Conservation (phyloP, 1,140 invertebrate species). For the Drosophila nikananu region DNA sequence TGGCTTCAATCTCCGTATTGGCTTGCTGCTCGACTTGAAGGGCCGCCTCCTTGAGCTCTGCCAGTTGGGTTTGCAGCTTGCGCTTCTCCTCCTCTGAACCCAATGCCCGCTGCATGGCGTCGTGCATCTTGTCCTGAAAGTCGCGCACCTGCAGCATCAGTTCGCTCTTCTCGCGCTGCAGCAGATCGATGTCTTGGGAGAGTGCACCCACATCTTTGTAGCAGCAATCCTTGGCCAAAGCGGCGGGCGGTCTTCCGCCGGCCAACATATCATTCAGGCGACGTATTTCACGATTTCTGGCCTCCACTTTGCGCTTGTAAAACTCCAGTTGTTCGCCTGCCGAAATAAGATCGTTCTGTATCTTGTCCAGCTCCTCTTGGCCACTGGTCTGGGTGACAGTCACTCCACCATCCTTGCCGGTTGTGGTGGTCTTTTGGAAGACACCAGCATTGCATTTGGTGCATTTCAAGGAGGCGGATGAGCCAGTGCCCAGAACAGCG, state of each 20-base stretch:
- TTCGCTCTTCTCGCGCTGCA: slow-evolving; percentile 87
- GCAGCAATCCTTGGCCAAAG: slow-evolving; percentile 87
- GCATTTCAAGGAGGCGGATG: slow-evolving; percentile 46
- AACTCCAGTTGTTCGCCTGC: slow-evolving; percentile 68
- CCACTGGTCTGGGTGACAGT: slow-evolving; percentile 45
- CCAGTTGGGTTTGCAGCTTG: slow-evolving; percentile 87
- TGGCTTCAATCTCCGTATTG: slow-evolving; percentile 75
- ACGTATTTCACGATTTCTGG: slow-evolving; percentile 87
- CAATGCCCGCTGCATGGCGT: slow-evolving; percentile 88
- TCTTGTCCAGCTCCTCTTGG: slow-evolving; percentile 63
- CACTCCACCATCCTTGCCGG: slow-evolving; percentile 52
- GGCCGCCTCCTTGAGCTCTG: slow-evolving; percentile 88
- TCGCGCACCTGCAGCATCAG: slow-evolving; percentile 87
- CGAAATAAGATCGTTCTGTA: slow-evolving; percentile 65
- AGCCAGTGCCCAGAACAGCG: slow-evolving; percentile 16
- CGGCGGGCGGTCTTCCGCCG: slow-evolving; percentile 86
- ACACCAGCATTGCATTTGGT: slow-evolving; percentile 77
- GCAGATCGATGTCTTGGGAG: slow-evolving; percentile 85
- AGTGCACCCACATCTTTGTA: slow-evolving; percentile 85
- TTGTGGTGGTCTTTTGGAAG: slow-evolving; percentile 54
- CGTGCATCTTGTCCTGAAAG: slow-evolving; percentile 88
- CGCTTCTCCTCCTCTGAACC: slow-evolving; percentile 88
- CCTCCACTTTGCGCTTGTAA: slow-evolving; percentile 74
- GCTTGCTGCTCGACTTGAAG: slow-evolving; percentile 88
- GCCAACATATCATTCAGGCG: slow-evolving; percentile 87